Evolutionary conservation across 2,113 vertebrate genomes (phyloP).

Genomic region (Phaethornis superciliosus): DNA sequence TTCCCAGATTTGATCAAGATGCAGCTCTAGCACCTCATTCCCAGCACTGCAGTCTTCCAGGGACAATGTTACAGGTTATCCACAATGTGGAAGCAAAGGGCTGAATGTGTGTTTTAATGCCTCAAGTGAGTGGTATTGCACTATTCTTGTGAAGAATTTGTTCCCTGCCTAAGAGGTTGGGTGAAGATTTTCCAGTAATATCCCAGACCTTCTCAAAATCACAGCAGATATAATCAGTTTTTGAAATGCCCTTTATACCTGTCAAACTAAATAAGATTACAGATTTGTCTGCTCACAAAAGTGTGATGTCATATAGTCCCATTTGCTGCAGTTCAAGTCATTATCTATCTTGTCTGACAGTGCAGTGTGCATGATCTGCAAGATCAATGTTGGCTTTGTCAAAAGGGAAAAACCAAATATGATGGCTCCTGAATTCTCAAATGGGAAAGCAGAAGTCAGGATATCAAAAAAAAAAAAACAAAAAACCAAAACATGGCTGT

Average conservation of each 20-base stretch:
- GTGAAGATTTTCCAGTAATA: conserved; percentile 57
- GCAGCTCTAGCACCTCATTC: neutral
- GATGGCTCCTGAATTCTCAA: neutral
- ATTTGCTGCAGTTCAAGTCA: conserved; percentile 64
- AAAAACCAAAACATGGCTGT: neutral
- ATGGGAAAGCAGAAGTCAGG: neutral
- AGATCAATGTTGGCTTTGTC: conserved; percentile 48
- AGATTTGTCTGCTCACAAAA: conserved; percentile 67
- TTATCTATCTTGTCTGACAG: conserved; percentile 70
- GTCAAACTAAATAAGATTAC: conserved; percentile 71
- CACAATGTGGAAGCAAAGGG: neutral
- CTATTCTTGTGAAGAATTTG: conserved; percentile 38
- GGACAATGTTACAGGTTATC: neutral
- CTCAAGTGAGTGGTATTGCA: neutral
- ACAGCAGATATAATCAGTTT: conserved; percentile 66
- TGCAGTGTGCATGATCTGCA: conserved; percentile 48
- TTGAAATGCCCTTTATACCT: conserved; percentile 75
- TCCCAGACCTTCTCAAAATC: conserved; percentile 67
- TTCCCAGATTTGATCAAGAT: neutral
- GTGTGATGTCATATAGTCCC: conserved; percentile 72
- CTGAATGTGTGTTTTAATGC: neutral
- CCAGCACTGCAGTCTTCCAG: neutral
- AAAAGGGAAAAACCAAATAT: conserved; percentile 2
- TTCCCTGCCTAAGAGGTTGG: conserved; percentile 12
- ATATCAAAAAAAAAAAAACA: neutral